Base-by-base conservation (phyloP, 2,113 vertebrate species). In the Lepisosteus oculatus region DNA sequence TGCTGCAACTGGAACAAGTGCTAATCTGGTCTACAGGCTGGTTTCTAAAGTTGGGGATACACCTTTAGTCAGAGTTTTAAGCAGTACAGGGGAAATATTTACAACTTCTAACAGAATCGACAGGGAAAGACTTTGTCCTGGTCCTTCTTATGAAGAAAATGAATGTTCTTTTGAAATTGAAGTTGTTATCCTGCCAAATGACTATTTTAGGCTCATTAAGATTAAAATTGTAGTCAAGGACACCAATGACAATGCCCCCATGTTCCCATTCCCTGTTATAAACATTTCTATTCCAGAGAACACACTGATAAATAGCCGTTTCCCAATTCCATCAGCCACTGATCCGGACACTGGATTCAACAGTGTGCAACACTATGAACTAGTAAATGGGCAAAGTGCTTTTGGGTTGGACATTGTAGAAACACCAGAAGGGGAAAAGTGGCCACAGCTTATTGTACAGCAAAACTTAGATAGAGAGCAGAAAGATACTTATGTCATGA, bases 201-300 rank as follows among this genome's bases (percentile, higher is more conserved):
- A 99, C 85, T 97, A 96, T 86, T 99, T 99, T 88, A 92, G 97
- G 85, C 92, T 99, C 74, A 98, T 99, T 86, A 99, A 99, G 90
- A 97, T 99, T 77, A 99, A 99, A 91, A 97, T 99, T 67, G 91
- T 98, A 44, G 97, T 99, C 72, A 97, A 95, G 90, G 98, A 99
- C 91, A 97, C 96, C 86, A 99, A 99, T 69, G 98, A 99, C 85
- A 99, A 99, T 78, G 96, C 97, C 41, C 97, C 97, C 77, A 99
- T 99, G 96, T 99, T 99, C 80, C 97, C 96, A 3, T 98, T 96
- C 15, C 97, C 97, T 13, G 97, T 99, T 78, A 99, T 99, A 87
- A 99, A 99, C 91, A 98, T 99, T 83, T 99, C 97, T 81, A 99
- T 99, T 81, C 97, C 97, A 1, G 97, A 99, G 88, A 99, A 99